phyloP scores from a whole-genome alignment of 2,113 vertebrate genomes.

The Heterotilapia buettikoferi region DNA sequence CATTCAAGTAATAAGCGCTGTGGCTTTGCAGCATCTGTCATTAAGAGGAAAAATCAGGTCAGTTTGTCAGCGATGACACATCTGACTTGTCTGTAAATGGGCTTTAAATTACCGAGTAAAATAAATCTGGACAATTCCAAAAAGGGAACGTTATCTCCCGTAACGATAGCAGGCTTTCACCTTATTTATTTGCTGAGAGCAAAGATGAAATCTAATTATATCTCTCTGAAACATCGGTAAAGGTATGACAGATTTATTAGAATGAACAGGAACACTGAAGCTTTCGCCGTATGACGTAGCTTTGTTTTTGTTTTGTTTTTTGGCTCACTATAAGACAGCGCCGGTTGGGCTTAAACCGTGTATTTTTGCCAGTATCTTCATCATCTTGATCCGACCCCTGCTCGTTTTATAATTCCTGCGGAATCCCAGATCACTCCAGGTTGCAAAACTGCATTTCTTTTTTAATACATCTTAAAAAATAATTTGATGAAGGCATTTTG shows the following conservation, averaged over 20 bases:
- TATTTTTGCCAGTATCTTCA: conserved; percentile 1
- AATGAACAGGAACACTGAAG: background rate
- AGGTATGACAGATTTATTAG: background rate
- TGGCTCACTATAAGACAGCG: background rate
- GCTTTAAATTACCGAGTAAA: background rate
- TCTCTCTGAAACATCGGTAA: background rate
- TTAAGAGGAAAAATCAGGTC: conserved; percentile 49
- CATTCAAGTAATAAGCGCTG: conserved; percentile 22
- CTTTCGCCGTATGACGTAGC: background rate
- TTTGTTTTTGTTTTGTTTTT: background rate
- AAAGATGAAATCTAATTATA: background rate
- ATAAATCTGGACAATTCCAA: background rate
- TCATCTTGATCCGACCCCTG: background rate
- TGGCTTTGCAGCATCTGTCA: conserved; percentile 37
- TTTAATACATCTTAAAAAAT: background rate
- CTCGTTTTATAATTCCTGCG: conserved; percentile 7
- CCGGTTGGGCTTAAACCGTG: conserved; percentile 5
- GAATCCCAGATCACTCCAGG: conserved; percentile 23
- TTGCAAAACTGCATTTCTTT: background rate
- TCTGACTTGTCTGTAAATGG: background rate
- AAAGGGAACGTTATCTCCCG: background rate
- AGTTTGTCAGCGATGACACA: conserved; percentile 35
- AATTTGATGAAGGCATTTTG: background rate
- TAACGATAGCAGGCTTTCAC: background rate
- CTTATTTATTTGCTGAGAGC: background rate